Evolutionary conservation across 2,113 vertebrate genomes (phyloP).

Genomic region (Stictonetta naevosa): DNA sequence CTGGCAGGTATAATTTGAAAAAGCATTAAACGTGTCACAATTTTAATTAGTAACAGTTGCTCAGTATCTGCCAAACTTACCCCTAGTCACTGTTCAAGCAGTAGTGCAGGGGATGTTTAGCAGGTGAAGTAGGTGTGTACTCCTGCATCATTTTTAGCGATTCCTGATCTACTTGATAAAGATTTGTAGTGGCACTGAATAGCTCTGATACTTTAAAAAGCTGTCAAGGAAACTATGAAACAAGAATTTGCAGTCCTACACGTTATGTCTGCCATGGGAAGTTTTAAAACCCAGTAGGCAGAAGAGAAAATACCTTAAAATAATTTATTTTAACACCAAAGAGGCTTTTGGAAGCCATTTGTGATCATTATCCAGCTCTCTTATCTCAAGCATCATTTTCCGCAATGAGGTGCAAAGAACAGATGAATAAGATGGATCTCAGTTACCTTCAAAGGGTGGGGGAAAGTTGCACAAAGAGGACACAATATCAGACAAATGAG

Average conservation of each 20-base stretch:
- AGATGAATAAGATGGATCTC: slow-evolving; percentile 63
- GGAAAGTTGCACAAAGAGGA: not conserved
- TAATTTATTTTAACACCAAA: slow-evolving; percentile 21
- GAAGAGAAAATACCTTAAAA: slow-evolving; percentile 9
- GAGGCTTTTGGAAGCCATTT: slow-evolving; percentile 35
- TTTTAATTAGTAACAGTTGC: not conserved
- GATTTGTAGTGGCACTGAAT: not conserved
- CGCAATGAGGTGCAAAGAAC: slow-evolving; percentile 40
- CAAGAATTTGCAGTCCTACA: not conserved
- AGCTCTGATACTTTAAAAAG: not conserved
- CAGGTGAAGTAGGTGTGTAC: not conserved
- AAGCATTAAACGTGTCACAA: not conserved
- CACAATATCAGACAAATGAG: not conserved
- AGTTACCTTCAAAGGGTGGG: slow-evolving; percentile 56
- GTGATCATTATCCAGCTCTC: slow-evolving; percentile 58
- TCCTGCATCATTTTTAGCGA: not conserved
- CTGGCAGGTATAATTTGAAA: not conserved
- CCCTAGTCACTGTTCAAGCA: not conserved
- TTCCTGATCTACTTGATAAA: not conserved
- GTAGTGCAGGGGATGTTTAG: not conserved
- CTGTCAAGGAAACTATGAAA: not conserved
- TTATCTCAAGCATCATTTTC: slow-evolving; percentile 68
- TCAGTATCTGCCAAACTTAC: not conserved
- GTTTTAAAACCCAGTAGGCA: not conserved
- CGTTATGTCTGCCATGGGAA: not conserved